Evolutionary conservation across 2,888 invertebrate genomes (phyloP), one percentile per base, ranked within the genome.

Genomic region (Bombylius discolor): DNA sequence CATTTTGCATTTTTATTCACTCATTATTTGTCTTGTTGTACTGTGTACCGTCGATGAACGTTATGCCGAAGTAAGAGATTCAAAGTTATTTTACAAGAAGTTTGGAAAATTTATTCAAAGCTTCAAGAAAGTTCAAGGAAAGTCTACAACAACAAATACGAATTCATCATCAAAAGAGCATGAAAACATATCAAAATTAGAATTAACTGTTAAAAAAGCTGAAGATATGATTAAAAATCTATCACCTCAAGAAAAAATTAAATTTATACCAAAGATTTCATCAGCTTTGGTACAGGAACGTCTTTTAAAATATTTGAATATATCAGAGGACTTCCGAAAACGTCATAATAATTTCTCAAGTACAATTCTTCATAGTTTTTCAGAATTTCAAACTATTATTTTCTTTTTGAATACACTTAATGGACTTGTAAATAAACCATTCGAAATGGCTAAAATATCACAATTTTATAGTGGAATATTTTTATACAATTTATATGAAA

Each of bases 401-500:
- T 73, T 66, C 52, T 70, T 73, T 53, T 56, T 74, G 2, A 66
- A 65, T 46, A 66, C 67, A 0, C 60, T 90, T 11, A 89, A 89
- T 72, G 76, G 74, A 1, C 65, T 89, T 46, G 77, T 89, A 52
- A 75, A 78, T 56, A 75, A 71, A 56, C 84, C 84, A 0, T 82
- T 81, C 65, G 66, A 76, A 44, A 70, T 74, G 60, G 78, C 81
- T 47, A 72, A 76, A 45, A 77, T 84, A 65, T 79, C 79, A n/a
- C 79, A 81, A 63, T 76, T 81, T 59, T 87, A 79, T 62, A 85
- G 87, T 70, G 89, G 89, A 0, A 85, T 87, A 0, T 83, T 89
- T 70, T 68, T 86, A 1, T 89, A 89, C 64, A 89, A 89, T 73
- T 71, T 85, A 34, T 82, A 81, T 57, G 70, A 73, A 36, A 80